Evolutionary conservation across 2,113 vertebrate genomes (phyloP).

Genomic region (Tupaia chinensis): DNA sequence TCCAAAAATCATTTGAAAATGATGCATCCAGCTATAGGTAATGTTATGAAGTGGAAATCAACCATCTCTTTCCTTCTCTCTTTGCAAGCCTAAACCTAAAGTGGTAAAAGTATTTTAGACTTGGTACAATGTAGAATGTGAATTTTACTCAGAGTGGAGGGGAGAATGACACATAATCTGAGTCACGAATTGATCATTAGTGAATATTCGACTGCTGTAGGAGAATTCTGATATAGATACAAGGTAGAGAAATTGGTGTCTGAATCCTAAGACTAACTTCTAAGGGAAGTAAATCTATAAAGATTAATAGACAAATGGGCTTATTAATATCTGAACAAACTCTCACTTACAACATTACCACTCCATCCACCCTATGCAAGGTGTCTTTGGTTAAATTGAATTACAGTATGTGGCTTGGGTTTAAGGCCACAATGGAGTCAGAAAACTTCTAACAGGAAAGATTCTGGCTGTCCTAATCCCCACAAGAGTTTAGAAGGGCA

Average conservation of each 20-base stretch:
- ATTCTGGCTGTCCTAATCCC: neutral
- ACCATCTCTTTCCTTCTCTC: neutral
- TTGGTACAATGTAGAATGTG: neutral
- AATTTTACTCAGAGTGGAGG: slow-evolving; percentile 1
- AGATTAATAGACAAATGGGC: slow-evolving; percentile 41
- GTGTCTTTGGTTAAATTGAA: slow-evolving; percentile 43
- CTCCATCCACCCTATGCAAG: neutral
- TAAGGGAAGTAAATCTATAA: slow-evolving; percentile 34
- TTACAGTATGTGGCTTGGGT: neutral
- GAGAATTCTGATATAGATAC: slow-evolving; percentile 46
- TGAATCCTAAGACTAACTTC: slow-evolving; percentile 23
- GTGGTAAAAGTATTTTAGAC: slow-evolving; percentile 11
- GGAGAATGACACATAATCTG: neutral
- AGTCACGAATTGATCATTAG: neutral
- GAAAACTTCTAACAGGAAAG: neutral
- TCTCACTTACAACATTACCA: neutral
- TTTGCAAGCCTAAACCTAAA: neutral
- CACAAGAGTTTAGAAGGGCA: neutral
- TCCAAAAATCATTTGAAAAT: neutral
- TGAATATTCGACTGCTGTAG: neutral
- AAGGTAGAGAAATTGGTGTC: neutral
- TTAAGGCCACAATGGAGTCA: neutral
- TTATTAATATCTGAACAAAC: slow-evolving; percentile 36
- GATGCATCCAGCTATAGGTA: neutral
- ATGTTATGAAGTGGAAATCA: slow-evolving; percentile 10